Conservation (phyloP, 2,113 vertebrate genomes). For the Redunca redunca region DNA sequence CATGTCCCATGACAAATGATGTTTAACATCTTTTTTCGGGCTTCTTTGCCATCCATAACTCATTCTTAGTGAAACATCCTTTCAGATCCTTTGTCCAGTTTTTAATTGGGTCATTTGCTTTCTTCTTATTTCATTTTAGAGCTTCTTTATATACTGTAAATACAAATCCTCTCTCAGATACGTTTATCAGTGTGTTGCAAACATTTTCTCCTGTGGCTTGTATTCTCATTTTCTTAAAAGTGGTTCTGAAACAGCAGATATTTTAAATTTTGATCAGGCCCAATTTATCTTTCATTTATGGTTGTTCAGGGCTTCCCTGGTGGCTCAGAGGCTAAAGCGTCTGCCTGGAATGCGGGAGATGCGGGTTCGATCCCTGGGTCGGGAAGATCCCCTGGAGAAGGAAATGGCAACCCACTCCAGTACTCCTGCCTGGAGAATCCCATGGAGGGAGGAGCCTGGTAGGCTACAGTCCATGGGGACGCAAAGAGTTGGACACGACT, state of each 20-base stretch:
- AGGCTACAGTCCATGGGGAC: no score
- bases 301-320: neutral
- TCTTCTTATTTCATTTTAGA: neutral
- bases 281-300: neutral
- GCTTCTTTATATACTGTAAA: slow-evolving; percentile 2
- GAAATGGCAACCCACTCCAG: no score
- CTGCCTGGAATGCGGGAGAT: no score
- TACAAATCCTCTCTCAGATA: neutral
- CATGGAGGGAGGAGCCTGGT: no score
- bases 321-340: no score
- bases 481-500: no score
- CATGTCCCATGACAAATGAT: neutral
- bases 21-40: neutral
- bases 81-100: slow-evolving; percentile 5
- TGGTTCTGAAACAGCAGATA: neutral
- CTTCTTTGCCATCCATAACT: neutral
- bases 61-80: neutral
- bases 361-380: no score
- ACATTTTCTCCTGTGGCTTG: neutral
- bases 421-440: no score
- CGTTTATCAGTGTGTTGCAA: neutral
- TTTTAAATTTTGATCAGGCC: neutral
- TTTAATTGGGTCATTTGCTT: neutral
- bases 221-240: neutral
- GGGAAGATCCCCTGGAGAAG: no score